Conservation (phyloP, 2,888 invertebrate genomes). For the Rhingia rostrata region DNA sequence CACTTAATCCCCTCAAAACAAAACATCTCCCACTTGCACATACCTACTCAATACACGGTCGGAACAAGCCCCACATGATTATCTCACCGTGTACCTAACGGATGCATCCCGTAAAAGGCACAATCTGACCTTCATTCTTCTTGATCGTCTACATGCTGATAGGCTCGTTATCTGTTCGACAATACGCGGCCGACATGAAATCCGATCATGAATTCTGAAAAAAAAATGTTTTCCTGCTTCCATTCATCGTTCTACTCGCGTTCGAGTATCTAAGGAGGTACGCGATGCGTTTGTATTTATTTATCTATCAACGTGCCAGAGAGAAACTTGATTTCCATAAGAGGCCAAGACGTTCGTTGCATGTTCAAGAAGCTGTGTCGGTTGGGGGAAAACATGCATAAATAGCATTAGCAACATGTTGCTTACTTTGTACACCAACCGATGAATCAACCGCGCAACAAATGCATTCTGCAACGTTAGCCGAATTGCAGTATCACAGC, state of each 20-base stretch:
- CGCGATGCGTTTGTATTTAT: background rate
- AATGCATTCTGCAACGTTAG: slow-evolving; percentile 41
- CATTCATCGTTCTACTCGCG: slow-evolving; percentile 33
- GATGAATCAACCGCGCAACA: slow-evolving; percentile 55
- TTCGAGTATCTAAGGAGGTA: background rate
- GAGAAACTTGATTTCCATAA: slow-evolving; percentile 68
- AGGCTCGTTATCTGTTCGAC: slow-evolving; percentile 12
- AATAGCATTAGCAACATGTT: slow-evolving; percentile 58
- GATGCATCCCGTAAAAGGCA: slow-evolving; percentile 61
- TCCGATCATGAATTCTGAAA: slow-evolving; percentile 29
- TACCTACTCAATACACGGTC: slow-evolving; percentile 29
- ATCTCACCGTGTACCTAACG: slow-evolving; percentile 65
- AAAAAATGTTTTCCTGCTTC: slow-evolving; percentile 45
- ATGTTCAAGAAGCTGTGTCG: slow-evolving; percentile 51
- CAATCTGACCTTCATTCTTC: slow-evolving; percentile 69
- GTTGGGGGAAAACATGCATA: slow-evolving; percentile 5
- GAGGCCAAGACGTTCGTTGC: slow-evolving; percentile 39
- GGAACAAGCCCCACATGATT: slow-evolving; percentile 45
- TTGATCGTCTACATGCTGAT: slow-evolving; percentile 59
- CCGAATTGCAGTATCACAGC: slow-evolving; percentile 31
- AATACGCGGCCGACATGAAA: slow-evolving; percentile 54
- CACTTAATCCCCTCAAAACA: background rate
- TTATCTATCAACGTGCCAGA: slow-evolving; percentile 7
- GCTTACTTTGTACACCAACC: slow-evolving; percentile 32
- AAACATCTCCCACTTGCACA: slow-evolving; percentile 32